Percentiles rank a stretch among this genome's conserved stretches.
Evolutionary conservation across 2,888 invertebrate species (phyloP).

Genomic region (Dyspetes luteomarginatus): DNA sequence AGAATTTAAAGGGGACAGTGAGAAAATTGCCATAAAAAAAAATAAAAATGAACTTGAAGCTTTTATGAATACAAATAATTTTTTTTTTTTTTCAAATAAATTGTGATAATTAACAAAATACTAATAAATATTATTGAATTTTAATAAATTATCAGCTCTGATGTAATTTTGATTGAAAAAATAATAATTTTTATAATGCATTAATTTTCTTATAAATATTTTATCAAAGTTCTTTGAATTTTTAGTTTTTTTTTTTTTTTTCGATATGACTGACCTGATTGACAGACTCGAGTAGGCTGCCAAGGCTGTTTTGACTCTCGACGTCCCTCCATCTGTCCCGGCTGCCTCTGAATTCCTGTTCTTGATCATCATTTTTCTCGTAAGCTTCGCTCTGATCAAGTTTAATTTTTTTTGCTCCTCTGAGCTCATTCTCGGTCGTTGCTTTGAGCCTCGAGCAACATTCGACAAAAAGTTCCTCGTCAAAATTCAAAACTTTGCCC

Average conservation of each 20-base stretch:
- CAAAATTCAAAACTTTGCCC: slow-evolving; percentile 81
- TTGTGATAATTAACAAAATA: too few relatives aligned
- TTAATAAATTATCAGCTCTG: background rate
- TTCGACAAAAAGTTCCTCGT: slow-evolving; percentile 81
- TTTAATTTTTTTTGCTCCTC: slow-evolving; percentile 82
- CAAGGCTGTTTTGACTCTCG: slow-evolving; percentile 81
- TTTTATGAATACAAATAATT: too few relatives aligned
- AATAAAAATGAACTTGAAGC: too few relatives aligned
- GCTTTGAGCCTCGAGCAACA: slow-evolving; percentile 82
- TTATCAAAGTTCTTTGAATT: background rate
- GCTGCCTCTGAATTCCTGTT: slow-evolving; percentile 69
- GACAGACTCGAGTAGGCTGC: slow-evolving; percentile 81
- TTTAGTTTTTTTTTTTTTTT: background rate
- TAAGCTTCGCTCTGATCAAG: slow-evolving; percentile 79
- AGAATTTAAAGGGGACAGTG: background rate
- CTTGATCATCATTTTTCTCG: slow-evolving; percentile 74
- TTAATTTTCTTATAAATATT: too few relatives aligned
- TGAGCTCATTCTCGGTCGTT: slow-evolving; percentile 80
- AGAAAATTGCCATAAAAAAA: background rate
- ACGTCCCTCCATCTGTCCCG: slow-evolving; percentile 81
- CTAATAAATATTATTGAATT: too few relatives aligned
- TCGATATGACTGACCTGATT: slow-evolving; percentile 82
- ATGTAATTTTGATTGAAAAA: background rate
- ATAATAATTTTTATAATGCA: too few relatives aligned
- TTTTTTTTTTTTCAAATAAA: too few relatives aligned